Percentiles rank a stretch among this genome's conserved stretches.
Evolutionary conservation across 1,140 invertebrate species (phyloP).

Genomic region (Manduca sexta): DNA sequence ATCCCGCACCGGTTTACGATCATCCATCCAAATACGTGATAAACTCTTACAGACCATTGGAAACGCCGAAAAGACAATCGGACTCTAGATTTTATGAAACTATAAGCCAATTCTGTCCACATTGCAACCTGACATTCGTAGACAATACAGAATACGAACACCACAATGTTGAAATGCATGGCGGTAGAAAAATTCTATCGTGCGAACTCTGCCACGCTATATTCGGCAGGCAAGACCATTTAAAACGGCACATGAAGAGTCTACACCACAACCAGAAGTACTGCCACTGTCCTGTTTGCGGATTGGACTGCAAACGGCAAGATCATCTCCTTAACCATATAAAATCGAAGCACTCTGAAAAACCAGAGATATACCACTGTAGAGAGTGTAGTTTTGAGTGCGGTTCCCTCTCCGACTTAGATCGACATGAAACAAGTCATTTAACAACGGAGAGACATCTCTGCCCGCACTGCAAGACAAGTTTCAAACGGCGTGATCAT

Average conservation of each 20-base stretch:
- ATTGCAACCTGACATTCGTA: conserved; percentile 21
- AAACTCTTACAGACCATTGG: no score
- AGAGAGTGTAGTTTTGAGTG: conserved; percentile 28
- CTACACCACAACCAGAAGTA: conserved; percentile 28
- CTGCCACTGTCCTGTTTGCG: conserved; percentile 29
- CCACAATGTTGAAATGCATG: conserved; percentile 26
- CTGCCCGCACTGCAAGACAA: conserved; percentile 32
- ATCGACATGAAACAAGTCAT: conserved; percentile 31
- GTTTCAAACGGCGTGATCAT: conserved; percentile 43
- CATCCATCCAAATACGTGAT: no score
- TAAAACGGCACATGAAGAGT: conserved; percentile 37
- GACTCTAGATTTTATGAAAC: neutral
- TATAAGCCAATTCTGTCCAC: conserved; percentile 5
- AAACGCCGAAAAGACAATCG: no score
- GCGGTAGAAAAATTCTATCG: conserved; percentile 16
- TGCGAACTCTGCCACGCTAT: conserved; percentile 27
- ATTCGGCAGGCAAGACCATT: conserved; percentile 36
- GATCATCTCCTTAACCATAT: conserved; percentile 35
- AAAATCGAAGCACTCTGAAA: conserved; percentile 25
- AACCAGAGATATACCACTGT: conserved; percentile 23
- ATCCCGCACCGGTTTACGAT: no score
- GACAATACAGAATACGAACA: conserved; percentile 23
- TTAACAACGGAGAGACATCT: conserved; percentile 18
- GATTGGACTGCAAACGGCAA: conserved; percentile 24
- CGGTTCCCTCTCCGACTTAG: conserved; percentile 20